Base-by-base conservation (phyloP, 2,113 vertebrate species). In the Oceanodroma tethys region DNA sequence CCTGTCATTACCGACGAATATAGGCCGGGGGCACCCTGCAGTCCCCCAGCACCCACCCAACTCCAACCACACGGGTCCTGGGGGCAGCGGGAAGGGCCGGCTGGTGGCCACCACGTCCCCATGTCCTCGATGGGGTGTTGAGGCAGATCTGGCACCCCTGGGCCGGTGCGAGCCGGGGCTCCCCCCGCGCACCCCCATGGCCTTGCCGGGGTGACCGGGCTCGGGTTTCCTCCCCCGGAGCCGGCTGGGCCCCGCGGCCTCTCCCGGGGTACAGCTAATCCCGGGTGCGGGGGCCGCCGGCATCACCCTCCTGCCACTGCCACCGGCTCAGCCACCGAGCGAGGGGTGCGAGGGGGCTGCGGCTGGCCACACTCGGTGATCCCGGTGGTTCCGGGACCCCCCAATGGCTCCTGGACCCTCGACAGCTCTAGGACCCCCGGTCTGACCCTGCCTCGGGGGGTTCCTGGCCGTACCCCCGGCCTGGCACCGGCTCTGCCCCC, bases 241-340 rank as follows among this genome's bases (percentile, higher is more conserved):
- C 58, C 11, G 2, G 2, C 30, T 19, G 23, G 50, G 78, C n/a
- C 73, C 91, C 13, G 45, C 34, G 74, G 45, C 80, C 87, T 95
- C 94, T 70, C 25, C 66, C 62, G 68, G 68, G 86, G 89, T 59
- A 92, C 94, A 60, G 89, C 72, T 96, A 95, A 95, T 96, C 91
- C 92, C 76, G 20, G 27, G 2, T 92, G 93, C 85, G 91, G 91
- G 93, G 93, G 95, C 72, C 6, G 72, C 62, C 45, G 26, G 13
- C 17, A 32, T 48, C 90, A n/a, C 63, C 66, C 26, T 43, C 27
- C 75, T 13, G 79, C 30, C 53, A 9, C 48, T 21, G 11, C 30
- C 53, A 11, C 48, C 27, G 11, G 13, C 47, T 42, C 15, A 9
- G 81, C 10, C 58, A 11, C 58, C 21, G 2, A n/a, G 62, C 7